phyloP scores from a whole-genome alignment of 1,140 invertebrate genomes.

The Plectrocnemia conspersa region DNA sequence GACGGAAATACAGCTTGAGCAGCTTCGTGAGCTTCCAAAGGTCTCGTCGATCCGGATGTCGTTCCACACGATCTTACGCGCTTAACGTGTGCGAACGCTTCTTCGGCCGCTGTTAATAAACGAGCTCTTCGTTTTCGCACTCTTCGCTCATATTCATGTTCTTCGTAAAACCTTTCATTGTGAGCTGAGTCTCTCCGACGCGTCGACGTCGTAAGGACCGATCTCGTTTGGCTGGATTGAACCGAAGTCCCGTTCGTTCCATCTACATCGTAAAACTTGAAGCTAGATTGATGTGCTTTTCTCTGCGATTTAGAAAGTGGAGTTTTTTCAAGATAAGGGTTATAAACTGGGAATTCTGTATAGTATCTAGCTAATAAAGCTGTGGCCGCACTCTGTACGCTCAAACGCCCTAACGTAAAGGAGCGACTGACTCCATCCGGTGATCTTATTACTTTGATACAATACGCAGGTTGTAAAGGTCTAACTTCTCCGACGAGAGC shows the following conservation, averaged over 20 bases:
- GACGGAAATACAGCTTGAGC: constrained; percentile 96
- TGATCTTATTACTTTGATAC: constrained; percentile 86
- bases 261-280: constrained; percentile 97
- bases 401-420: constrained; percentile 86
- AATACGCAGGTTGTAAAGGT: constrained; percentile 84
- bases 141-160: constrained; percentile 92
- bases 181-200: constrained; percentile 81
- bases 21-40: constrained; percentile 90
- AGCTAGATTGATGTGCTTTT: constrained; percentile 70
- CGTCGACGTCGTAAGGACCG: constrained; percentile 66
- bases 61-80: constrained; percentile 55
- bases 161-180: constrained; percentile 96
- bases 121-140: constrained; percentile 86
- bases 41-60: constrained; percentile 48
- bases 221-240: constrained; percentile 61
- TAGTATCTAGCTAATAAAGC: constrained; percentile 94
- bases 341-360: constrained; percentile 93
- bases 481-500: constrained; percentile 89
- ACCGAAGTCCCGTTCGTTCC: constrained; percentile 67
- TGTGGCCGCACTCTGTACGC: constrained; percentile 91
- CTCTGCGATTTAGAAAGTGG: constrained; percentile 78
- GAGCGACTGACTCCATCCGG: constrained; percentile 86
- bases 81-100: constrained; percentile 95
- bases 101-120: constrained; percentile 88
- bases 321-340: constrained; percentile 89